phyloP scores from a whole-genome alignment of 2,888 invertebrate species.

The Brenthis hecate region DNA sequence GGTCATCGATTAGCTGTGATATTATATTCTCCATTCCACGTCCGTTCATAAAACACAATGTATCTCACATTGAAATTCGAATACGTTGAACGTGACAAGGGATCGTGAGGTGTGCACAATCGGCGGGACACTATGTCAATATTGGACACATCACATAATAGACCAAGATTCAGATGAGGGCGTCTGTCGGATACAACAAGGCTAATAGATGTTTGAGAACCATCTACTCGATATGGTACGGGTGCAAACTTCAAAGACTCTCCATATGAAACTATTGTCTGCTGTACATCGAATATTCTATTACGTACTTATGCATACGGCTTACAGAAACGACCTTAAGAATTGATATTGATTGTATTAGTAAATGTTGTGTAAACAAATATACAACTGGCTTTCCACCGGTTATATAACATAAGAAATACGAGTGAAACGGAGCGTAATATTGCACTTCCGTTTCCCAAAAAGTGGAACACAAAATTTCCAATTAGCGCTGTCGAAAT shows the following conservation, averaged over 20 bases:
- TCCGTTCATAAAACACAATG: slow-evolving; percentile 40
- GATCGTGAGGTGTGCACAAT: slow-evolving; percentile 66
- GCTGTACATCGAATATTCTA: slow-evolving; percentile 4
- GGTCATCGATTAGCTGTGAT: slow-evolving; percentile 32
- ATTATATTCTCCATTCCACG: slow-evolving; percentile 8
- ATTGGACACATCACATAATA: slow-evolving; percentile 69
- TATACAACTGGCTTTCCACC: slow-evolving; percentile 3
- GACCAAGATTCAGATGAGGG: slow-evolving; percentile 64
- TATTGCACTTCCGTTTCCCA: slow-evolving; percentile 29
- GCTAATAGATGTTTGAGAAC: slow-evolving; percentile 66
- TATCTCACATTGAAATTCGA: slow-evolving; percentile 56
- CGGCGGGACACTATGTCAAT: slow-evolving; percentile 74
- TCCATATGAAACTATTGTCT: slow-evolving; percentile 26
- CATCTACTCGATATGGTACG: slow-evolving; percentile 56
- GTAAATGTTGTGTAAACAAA: not conserved
- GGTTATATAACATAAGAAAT: slow-evolving; percentile 24
- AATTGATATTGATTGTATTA: not conserved
- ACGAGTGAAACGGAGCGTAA: slow-evolving; percentile 27
- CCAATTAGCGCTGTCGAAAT: slow-evolving; percentile 50
- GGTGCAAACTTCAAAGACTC: slow-evolving; percentile 41
- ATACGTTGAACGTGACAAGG: slow-evolving; percentile 64
- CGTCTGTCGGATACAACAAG: slow-evolving; percentile 54
- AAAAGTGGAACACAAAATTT: slow-evolving; percentile 41
- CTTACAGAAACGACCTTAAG: not conserved
- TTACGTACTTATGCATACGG: not conserved